Percentiles rank a stretch among this genome's conserved stretches.
Conservation (phyloP, 92 coral and sea anemone species). For the Scolanthus callimorphus region DNA sequence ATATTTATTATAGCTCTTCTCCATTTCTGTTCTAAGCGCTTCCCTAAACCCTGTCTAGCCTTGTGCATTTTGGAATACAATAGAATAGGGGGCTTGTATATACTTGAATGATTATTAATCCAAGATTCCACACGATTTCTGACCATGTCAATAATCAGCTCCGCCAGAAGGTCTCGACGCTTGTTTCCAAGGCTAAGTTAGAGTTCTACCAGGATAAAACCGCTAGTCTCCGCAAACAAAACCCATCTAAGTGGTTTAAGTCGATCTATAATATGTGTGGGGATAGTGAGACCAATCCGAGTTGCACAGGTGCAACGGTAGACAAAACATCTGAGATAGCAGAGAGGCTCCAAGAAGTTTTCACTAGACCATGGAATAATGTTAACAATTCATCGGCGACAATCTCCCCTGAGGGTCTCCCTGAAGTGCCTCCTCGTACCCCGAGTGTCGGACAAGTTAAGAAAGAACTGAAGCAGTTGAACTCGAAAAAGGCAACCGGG, state of each 20-base stretch:
- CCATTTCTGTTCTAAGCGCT: too few species aligned
- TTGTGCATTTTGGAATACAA: too few species aligned
- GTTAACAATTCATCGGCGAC: conserved; percentile 1
- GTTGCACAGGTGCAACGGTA: too few species aligned
- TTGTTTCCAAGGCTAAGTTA: conserved; percentile 19
- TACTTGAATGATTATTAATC: too few species aligned
- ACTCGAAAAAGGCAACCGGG: conserved; percentile 29
- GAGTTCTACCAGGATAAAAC: conserved; percentile 20
- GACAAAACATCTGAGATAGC: too few species aligned
- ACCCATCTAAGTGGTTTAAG: conserved; percentile 42
- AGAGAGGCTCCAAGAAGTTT: too few species aligned
- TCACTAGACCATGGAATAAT: conserved; percentile 31
- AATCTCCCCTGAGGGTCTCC: not conserved
- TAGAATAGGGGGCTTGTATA: too few species aligned
- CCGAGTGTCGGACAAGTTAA: conserved; percentile 30
- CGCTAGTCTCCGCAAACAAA: not conserved
- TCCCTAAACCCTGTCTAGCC: too few species aligned
- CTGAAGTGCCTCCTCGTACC: not conserved
- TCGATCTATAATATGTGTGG: conserved; percentile 43
- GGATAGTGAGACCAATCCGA: conserved; percentile 10
- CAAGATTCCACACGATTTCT: too few species aligned
- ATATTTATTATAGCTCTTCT: too few species aligned
- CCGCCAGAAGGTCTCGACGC: conserved; percentile 13
- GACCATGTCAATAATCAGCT: conserved; percentile 21
- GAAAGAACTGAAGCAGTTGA: conserved; percentile 1